phyloP scores from a whole-genome alignment of 2,797 vertebrate species.

The Thripadectes ignobilis region DNA sequence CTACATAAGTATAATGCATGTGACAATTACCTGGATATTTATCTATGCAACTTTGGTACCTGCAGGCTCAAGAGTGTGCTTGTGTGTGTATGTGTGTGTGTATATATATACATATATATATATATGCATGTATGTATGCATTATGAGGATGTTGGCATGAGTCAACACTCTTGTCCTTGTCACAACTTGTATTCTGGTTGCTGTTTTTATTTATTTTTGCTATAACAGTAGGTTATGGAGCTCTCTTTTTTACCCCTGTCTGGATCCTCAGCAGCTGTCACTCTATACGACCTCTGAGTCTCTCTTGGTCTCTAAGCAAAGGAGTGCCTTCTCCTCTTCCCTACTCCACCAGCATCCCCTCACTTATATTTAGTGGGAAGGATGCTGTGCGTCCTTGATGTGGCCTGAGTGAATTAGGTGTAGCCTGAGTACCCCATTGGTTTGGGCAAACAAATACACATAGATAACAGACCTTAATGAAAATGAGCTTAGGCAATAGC shows the following conservation, averaged over 20 bases:
- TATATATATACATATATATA: accelerated
- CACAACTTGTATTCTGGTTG: neutral
- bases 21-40: neutral
- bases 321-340: neutral
- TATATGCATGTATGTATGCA: neutral
- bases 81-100: neutral
- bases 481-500: neutral
- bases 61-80: neutral
- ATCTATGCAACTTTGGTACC: neutral
- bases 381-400: neutral
- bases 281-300: neutral
- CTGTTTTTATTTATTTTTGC: neutral
- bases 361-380: neutral
- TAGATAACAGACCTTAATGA: neutral
- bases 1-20: neutral
- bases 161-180: neutral
- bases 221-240: neutral
- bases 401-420: neutral
- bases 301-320: neutral
- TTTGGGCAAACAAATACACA: neutral
- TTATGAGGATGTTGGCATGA: neutral
- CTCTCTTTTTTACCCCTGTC: neutral
- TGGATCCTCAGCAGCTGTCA: neutral
- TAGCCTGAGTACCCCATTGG: neutral
- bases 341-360: neutral